Conservation (phyloP, 2,113 vertebrate species). For the Trogon surrucura region DNA sequence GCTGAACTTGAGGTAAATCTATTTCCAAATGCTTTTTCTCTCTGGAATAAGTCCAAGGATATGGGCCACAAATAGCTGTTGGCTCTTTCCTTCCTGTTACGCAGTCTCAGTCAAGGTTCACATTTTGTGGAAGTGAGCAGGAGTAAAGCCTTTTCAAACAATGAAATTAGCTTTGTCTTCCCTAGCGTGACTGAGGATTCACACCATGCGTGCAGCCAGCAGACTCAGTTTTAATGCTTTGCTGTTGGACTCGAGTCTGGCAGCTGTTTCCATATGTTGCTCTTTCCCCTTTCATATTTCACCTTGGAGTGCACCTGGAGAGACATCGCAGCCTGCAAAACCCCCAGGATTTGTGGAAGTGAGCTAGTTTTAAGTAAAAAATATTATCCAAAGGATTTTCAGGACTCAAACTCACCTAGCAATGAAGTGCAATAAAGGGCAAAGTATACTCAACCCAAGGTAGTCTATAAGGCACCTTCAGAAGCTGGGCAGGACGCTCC, state of each 20-base stretch:
- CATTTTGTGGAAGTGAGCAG: background rate
- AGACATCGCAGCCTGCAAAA: background rate
- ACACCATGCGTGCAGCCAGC: fast-evolving
- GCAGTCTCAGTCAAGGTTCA: background rate
- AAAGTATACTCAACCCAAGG: background rate
- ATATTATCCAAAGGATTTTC: background rate
- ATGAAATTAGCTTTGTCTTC: background rate
- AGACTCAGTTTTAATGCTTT: background rate
- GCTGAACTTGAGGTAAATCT: background rate
- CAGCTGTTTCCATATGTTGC: background rate
- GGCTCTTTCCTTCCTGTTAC: background rate
- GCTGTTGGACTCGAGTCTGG: background rate
- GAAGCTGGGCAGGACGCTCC: background rate
- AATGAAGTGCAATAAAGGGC: background rate
- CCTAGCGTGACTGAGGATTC: background rate
- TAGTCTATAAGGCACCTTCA: background rate
- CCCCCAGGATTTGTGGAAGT: fast-evolving
- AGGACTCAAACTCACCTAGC: background rate
- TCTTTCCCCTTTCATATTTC: background rate
- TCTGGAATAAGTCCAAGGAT: background rate
- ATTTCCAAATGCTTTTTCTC: background rate
- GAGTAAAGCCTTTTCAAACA: background rate
- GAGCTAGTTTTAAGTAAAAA: background rate
- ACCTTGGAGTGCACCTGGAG: background rate
- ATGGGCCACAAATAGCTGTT: background rate